Conservation (phyloP, 1,140 invertebrate species). For the Forficula auricularia region DNA sequence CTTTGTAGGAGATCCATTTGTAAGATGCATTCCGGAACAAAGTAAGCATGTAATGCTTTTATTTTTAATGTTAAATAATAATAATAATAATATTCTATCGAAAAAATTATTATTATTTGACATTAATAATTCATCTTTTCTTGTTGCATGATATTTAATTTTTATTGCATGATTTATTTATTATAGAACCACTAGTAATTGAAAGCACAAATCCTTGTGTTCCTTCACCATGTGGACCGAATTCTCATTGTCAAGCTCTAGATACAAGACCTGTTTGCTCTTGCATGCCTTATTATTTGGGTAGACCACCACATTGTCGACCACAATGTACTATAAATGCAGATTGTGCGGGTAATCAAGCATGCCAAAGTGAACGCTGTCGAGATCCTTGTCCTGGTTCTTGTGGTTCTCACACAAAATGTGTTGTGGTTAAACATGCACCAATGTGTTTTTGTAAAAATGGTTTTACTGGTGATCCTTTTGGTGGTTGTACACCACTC, state of each 20-base stretch:
- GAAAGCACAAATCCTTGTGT: slow-evolving; percentile 27
- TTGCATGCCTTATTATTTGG: slow-evolving; percentile 26
- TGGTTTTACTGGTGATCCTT: slow-evolving; percentile 34
- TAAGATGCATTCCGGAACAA: slow-evolving; percentile 28
- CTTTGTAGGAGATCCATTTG: slow-evolving; percentile 54
- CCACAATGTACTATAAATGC: slow-evolving; percentile 31
- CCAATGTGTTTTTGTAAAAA: slow-evolving; percentile 35
- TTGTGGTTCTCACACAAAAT: slow-evolving; percentile 34
- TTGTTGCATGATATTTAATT: slow-evolving; percentile 9
- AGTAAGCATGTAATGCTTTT: slow-evolving; percentile 15
- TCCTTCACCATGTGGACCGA: slow-evolving; percentile 33
- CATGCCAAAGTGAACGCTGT: slow-evolving; percentile 34
- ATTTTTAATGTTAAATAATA: slow-evolving; percentile 21
- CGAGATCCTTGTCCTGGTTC: slow-evolving; percentile 35
- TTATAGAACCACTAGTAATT: slow-evolving; percentile 1
- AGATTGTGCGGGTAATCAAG: slow-evolving; percentile 29
- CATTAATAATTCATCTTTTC: slow-evolving; percentile 1
- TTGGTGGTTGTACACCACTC: slow-evolving; percentile 23
- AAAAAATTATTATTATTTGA: no score
- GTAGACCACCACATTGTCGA: slow-evolving; percentile 28
- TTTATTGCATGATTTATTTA: slow-evolving; percentile 10
- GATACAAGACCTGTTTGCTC: slow-evolving; percentile 19
- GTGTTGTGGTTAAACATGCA: slow-evolving; percentile 33
- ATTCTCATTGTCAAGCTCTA: slow-evolving; percentile 26
- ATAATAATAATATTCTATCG: no score